Evolutionary conservation across 2,888 invertebrate genomes (phyloP).

Genomic region (Ephialtes manifestator): DNA sequence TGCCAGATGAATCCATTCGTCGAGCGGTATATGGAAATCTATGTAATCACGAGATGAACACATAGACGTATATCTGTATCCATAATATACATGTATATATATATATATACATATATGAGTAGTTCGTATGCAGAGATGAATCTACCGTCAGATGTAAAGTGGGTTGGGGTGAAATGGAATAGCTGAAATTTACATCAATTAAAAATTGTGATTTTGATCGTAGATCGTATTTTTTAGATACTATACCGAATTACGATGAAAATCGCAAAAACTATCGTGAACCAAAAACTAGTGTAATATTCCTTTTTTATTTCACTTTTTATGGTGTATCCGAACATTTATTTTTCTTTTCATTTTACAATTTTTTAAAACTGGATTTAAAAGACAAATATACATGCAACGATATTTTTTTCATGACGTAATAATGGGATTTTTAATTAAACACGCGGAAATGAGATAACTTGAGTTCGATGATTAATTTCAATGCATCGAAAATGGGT

Average conservation of each 20-base stretch:
- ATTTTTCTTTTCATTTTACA: background rate
- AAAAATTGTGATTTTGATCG: background rate
- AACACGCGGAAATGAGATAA: background rate
- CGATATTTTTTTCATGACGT: background rate
- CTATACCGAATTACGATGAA: background rate
- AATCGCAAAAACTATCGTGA: background rate
- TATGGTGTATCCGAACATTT: no score
- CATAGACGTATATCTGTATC: background rate
- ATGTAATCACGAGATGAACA: conserved; percentile 37
- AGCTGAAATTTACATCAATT: background rate
- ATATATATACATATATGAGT: background rate
- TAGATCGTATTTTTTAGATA: no score
- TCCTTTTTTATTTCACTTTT: no score
- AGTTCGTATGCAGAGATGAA: conserved; percentile 18
- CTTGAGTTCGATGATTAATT: background rate
- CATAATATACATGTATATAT: no score
- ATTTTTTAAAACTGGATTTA: no score
- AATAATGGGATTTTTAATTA: background rate
- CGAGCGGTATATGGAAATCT: conserved; percentile 19
- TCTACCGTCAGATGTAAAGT: background rate
- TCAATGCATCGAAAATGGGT: background rate
- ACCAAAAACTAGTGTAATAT: no score
- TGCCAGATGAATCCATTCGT: conserved; percentile 27
- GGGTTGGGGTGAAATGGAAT: conserved; percentile 11
- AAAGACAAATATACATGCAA: background rate